These are phyloP conservation scores for Cephus runcator DNA, from an alignment of 2,888 invertebrate species.

Conservation along the genomic window DNA sequence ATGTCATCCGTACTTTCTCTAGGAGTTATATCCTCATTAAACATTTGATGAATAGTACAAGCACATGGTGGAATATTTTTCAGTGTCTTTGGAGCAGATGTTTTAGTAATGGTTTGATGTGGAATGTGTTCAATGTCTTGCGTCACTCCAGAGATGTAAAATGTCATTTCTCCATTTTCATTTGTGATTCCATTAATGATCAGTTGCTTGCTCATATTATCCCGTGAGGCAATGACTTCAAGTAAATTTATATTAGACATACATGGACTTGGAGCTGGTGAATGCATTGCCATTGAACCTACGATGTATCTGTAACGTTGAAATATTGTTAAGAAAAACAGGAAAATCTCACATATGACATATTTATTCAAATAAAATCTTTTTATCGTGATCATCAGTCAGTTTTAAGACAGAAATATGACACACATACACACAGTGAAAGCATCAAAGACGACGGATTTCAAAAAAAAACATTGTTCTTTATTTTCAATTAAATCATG, in stretches of 20 bases:
- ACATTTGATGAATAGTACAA: slow-evolving; percentile 43
- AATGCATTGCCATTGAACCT: slow-evolving; percentile 49
- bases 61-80: slow-evolving; percentile 51
- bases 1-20: slow-evolving; percentile 39
- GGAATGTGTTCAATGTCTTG: slow-evolving; percentile 39
- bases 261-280: slow-evolving; percentile 43
- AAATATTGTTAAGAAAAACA: neutral
- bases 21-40: slow-evolving; percentile 25
- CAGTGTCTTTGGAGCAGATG: slow-evolving; percentile 18
- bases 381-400: neutral
- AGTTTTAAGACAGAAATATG: neutral
- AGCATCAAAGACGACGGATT: neutral
- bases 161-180: slow-evolving; percentile 35
- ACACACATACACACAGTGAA: too few species aligned
- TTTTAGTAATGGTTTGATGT: slow-evolving; percentile 19
- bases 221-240: slow-evolving; percentile 42
- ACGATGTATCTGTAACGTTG: slow-evolving; percentile 37
- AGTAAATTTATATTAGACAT: slow-evolving; percentile 35
- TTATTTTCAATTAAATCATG: neutral
- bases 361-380: neutral
- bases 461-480: neutral
- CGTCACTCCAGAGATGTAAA: slow-evolving; percentile 39
- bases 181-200: slow-evolving; percentile 41
- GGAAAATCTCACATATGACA: neutral
- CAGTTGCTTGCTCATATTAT: slow-evolving; percentile 33